phyloP scores from a whole-genome alignment of 2,888 invertebrate species.

The Muschampia plurimacula region DNA sequence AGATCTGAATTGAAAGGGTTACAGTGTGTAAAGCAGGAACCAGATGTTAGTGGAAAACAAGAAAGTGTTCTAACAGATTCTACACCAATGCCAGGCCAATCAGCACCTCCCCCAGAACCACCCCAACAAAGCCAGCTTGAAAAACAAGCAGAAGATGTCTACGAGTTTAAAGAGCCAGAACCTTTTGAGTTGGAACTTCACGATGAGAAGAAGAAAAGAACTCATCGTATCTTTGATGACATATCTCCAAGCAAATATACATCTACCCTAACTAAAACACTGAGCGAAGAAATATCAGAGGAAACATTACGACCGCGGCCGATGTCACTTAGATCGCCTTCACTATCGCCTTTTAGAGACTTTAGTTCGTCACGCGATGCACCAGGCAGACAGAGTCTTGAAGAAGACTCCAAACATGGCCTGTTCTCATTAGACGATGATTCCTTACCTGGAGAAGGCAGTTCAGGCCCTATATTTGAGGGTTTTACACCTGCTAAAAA shows the following conservation, averaged over 20 bases:
- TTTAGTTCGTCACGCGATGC: conserved; percentile 80
- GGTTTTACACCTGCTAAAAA: conserved; percentile 86
- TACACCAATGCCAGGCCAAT: conserved; percentile 47
- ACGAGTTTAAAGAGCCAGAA: conserved; percentile 96
- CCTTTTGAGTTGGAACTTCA: conserved; percentile 94
- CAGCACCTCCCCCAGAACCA: conserved; percentile 55
- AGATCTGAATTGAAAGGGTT: conserved; percentile 94
- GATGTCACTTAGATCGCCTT: conserved; percentile 70
- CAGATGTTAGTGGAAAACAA: conserved; percentile 67
- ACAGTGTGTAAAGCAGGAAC: conserved; percentile 79
- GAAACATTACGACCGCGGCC: conserved; percentile 67
- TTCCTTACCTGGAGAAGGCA: conserved; percentile 85
- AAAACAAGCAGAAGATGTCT: conserved; percentile 88
- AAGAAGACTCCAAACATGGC: conserved; percentile 87
- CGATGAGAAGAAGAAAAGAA: conserved; percentile 81
- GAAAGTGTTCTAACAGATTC: conserved; percentile 62
- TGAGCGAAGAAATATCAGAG: conserved; percentile 86
- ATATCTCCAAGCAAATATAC: conserved; percentile 81
- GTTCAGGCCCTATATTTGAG: conserved; percentile 81
- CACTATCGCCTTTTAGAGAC: conserved; percentile 78
- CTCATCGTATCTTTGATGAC: conserved; percentile 81
- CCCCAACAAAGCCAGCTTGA: conserved; percentile 55
- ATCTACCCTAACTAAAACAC: conserved; percentile 73
- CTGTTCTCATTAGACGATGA: conserved; percentile 87
- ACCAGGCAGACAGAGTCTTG: conserved; percentile 87